phyloP scores from a whole-genome alignment of 2,888 invertebrate genomes.

The Crocallis elinguaria region DNA sequence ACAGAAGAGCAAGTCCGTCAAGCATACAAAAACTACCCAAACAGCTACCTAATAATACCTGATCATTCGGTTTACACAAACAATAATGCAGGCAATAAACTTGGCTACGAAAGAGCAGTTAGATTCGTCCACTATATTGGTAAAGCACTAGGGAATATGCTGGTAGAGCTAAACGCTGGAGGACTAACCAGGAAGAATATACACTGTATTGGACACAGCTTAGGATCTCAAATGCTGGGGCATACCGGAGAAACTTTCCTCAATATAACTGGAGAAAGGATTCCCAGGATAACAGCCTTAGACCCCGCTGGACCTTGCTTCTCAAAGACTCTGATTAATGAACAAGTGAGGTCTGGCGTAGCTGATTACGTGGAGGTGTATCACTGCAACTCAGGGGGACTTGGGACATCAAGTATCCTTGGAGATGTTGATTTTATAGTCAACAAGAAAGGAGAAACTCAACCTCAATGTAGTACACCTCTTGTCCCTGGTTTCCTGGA shows the following conservation, averaged over 20 bases:
- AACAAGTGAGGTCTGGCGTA: conserved; percentile 65
- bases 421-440: conserved; percentile 77
- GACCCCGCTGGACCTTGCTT: conserved; percentile 42
- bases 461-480: conserved; percentile 76
- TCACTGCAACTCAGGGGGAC: conserved; percentile 74
- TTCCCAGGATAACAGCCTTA: conserved; percentile 38
- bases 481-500: conserved; percentile 57
- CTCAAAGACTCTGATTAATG: conserved; percentile 35
- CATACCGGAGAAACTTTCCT: conserved; percentile 30
- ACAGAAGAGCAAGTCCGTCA: conserved; percentile 40
- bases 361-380: conserved; percentile 76
- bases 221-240: conserved; percentile 41
- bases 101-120: conserved; percentile 43
- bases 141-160: conserved; percentile 36
- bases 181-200: conserved; percentile 37
- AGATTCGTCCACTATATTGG: conserved; percentile 43
- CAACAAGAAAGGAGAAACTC: conserved; percentile 76
- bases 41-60: conserved; percentile 42
- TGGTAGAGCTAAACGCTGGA: conserved; percentile 32
- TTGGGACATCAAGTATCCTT: conserved; percentile 61
- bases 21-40: conserved; percentile 37
- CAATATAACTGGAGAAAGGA: conserved; percentile 31
- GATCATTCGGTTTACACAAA: conserved; percentile 44
- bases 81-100: conserved; percentile 32
- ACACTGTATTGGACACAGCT: conserved; percentile 43